Base-by-base conservation (phyloP, 1,140 invertebrate genomes). In the Dermatophagoides farinae region DNA sequence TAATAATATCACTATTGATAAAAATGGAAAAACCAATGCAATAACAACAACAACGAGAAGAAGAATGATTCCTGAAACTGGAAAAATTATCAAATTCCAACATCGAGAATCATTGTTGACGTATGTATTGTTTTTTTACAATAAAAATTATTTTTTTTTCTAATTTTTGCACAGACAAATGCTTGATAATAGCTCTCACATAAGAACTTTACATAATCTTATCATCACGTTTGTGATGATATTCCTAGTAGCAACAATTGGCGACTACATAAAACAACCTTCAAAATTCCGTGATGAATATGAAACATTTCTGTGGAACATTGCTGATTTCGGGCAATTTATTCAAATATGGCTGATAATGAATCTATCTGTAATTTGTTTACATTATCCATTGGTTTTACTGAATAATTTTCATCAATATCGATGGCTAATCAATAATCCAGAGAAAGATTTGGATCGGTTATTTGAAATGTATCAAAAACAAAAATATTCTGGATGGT, bases 241-340 rank as follows among this genome's bases (percentile, higher is more conserved):
- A 6, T 55, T 40, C 10, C 1, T 25, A 2, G 4, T 55, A 31
- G 23, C 37, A 14, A 39, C 38, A 14, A 31, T 61, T 39, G 52
- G 52, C 6, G 44, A 61, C n/a, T 61, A 57, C 38, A 23, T 59
- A 2, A 6, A 6, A 22, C 16, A 61, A 20, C 38, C 20, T 5
- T 59, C 57, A n/a, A 62, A 55, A 10, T 39, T 58, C 1, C 11
- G 10, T 40, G 38, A 58, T 10, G 62, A 63, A 18, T 20, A 51
- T 20, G 31, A 43, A 12, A 53, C 50, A 14, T 11, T 60, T 5
- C 6, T 16, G 22, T 63, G 55, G 55, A 41, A 22, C 22, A 14
- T 60, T 52, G 37, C 11, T 23, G n/a, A 63, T 25, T 16, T 41
- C 25, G n/a, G 25, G 2, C 53, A 4, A 41, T 55, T 55, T 14